Conservation (phyloP, 1,140 invertebrate genomes). For the Triops cancriformis region DNA sequence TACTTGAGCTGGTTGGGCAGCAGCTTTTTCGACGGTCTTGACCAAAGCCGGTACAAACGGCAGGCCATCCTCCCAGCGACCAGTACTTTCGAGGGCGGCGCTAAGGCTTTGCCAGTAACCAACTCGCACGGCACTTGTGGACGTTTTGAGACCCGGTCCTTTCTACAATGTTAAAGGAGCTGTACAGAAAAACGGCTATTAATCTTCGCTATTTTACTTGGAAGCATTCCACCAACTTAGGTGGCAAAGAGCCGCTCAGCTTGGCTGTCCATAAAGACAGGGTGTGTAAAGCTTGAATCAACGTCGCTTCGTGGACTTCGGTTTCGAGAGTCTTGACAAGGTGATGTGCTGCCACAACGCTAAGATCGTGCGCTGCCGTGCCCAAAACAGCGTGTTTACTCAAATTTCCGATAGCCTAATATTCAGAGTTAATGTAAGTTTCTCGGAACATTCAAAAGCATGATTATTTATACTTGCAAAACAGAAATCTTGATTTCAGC, state of each 20-base stretch:
- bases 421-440: constrained; percentile 39
- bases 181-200: background rate
- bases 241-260: constrained; percentile 50
- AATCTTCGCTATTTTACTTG: constrained; percentile 46
- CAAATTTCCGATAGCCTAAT: constrained; percentile 58
- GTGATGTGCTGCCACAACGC: constrained; percentile 52
- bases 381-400: constrained; percentile 60
- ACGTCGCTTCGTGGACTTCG: constrained; percentile 86
- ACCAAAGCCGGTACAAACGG: constrained; percentile 50
- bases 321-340: constrained; percentile 71
- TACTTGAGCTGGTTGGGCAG: constrained; percentile 54
- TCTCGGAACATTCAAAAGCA: background rate
- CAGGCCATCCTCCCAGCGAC: constrained; percentile 44
- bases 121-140: constrained; percentile 63
- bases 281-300: constrained; percentile 69
- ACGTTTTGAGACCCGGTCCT: constrained; percentile 66
- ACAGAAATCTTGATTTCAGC: constrained; percentile 79
- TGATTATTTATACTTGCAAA: constrained; percentile 51
- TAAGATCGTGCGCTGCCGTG: constrained; percentile 50
- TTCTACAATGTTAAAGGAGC: constrained; percentile 47
- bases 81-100: constrained; percentile 41
- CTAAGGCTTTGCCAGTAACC: constrained; percentile 67
- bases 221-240: constrained; percentile 62
- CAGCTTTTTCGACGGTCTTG: constrained; percentile 60
- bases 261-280: constrained; percentile 67